Conservation (phyloP, 2,888 invertebrate genomes). For the Drosophila paranaensis region DNA sequence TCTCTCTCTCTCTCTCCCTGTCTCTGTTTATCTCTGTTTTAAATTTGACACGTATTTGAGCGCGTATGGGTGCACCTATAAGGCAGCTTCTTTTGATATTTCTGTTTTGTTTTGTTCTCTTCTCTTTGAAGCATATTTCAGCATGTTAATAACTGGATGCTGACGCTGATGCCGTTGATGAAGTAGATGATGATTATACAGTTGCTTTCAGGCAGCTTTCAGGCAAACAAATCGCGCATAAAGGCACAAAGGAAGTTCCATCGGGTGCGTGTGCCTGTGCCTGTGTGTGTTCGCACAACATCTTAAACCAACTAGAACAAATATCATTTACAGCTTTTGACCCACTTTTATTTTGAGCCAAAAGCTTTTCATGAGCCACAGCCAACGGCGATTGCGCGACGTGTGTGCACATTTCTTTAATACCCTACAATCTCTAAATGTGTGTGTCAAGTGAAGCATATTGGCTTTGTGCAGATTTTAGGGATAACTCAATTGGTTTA, state of each 20-base stretch:
- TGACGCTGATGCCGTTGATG: constrained; percentile 15
- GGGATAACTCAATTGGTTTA: neutral
- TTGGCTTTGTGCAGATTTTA: neutral
- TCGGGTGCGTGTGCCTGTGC: neutral
- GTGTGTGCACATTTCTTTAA: constrained; percentile 49
- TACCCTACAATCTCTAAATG: neutral
- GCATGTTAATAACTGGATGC: constrained; percentile 52
- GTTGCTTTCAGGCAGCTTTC: constrained; percentile 33
- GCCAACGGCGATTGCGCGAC: constrained; percentile 63
- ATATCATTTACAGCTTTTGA: constrained; percentile 80
- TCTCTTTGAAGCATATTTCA: constrained; percentile 24
- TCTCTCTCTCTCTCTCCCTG: neutral
- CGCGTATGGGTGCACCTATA: neutral
- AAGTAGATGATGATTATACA: constrained; percentile 52
- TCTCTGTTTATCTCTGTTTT: neutral
- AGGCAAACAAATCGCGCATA: constrained; percentile 47
- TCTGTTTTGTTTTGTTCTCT: neutral
- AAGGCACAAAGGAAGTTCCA: constrained; percentile 41
- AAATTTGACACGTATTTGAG: constrained; percentile 48
- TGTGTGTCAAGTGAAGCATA: neutral
- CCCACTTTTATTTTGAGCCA: constrained; percentile 72
- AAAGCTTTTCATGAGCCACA: constrained; percentile 57
- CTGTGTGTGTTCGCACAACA: constrained; percentile 46
- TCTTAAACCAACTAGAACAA: constrained; percentile 79
- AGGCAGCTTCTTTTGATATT: neutral